Evolutionary conservation across 35 echinoderm and acorn worm genomes (phyloP).

Genomic region (Lytechinus variegatus): DNA sequence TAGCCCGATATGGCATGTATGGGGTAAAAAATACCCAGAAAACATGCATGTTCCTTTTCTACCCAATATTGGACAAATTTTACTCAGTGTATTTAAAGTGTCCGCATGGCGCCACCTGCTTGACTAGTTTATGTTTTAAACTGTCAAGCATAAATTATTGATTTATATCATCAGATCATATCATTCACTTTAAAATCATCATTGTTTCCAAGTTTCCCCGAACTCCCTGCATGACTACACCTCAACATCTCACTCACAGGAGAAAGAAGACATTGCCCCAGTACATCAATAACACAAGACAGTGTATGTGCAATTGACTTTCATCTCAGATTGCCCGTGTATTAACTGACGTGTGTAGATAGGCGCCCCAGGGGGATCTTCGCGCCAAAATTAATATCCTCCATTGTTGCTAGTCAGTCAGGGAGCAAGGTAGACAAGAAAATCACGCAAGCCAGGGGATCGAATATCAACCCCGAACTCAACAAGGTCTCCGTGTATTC

Average conservation of each 20-base stretch:
- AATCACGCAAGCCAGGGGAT: background rate
- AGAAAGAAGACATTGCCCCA: background rate
- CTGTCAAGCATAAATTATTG: no score
- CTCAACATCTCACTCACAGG: background rate
- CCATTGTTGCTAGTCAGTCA: background rate
- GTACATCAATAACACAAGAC: background rate
- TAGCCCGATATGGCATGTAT: no score
- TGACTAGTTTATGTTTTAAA: no score
- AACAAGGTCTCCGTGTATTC: background rate
- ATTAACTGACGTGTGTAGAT: background rate
- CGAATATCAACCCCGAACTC: background rate
- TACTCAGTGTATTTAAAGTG: no score
- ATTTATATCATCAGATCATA: no score
- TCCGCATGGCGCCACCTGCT: no score
- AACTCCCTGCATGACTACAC: no score
- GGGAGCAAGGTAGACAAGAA: background rate
- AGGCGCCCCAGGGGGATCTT: background rate
- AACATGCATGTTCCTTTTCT: no score
- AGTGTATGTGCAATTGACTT: conserved; percentile 3
- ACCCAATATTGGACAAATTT: no score
- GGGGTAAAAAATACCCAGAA: no score
- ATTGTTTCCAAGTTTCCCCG: no score
- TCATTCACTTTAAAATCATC: no score
- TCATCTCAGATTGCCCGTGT: background rate
- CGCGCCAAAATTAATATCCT: conserved; percentile 12